A percentile compares a stretch with the other conserved stretches of the same genome.
phyloP scores from a whole-genome alignment of 2,888 invertebrate genomes.

The Apotomis capreana region DNA sequence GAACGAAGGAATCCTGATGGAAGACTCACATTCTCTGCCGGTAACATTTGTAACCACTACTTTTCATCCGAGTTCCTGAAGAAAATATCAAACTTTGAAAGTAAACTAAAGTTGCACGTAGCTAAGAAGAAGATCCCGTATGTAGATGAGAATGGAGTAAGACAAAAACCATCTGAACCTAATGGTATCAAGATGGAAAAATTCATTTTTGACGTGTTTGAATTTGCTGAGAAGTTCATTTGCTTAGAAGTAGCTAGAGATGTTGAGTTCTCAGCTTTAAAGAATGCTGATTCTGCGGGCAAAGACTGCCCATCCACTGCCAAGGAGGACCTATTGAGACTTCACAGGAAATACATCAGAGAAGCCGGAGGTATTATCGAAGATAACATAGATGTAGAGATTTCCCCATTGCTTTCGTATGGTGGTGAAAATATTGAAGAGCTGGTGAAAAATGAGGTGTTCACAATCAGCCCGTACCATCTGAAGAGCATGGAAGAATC shows the following conservation, averaged over 20 bases:
- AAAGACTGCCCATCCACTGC: conserved; percentile 97
- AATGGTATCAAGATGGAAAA: conserved; percentile 99
- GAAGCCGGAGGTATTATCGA: conserved; percentile 91
- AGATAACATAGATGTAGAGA: conserved; percentile 89
- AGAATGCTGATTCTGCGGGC: conserved; percentile 94
- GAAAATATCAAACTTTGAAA: conserved; percentile 88
- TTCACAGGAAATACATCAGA: conserved; percentile 91
- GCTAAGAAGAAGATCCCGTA: conserved; percentile 99
- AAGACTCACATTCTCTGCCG: conserved; percentile 94
- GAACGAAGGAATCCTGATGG: conserved; percentile 91
- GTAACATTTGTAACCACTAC: conserved; percentile 99
- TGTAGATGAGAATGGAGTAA: conserved; percentile 87
- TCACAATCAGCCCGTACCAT: conserved; percentile 85
- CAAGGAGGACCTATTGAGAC: conserved; percentile 87
- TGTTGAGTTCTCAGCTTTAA: conserved; percentile 98
- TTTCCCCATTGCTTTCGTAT: conserved; percentile 95
- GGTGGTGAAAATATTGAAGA: conserved; percentile 92
- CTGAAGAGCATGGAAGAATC: conserved; percentile 76
- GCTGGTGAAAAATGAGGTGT: conserved; percentile 86
- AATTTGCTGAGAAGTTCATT: conserved; percentile 94
- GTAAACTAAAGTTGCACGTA: conserved; percentile 93
- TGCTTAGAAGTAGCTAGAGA: conserved; percentile 96
- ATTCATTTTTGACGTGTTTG: conserved; percentile 99
- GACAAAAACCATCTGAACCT: conserved; percentile 89
- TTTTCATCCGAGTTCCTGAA: conserved; percentile 94